phyloP scores from a whole-genome alignment of 2,113 vertebrate species.

The Tetrao urogallus region DNA sequence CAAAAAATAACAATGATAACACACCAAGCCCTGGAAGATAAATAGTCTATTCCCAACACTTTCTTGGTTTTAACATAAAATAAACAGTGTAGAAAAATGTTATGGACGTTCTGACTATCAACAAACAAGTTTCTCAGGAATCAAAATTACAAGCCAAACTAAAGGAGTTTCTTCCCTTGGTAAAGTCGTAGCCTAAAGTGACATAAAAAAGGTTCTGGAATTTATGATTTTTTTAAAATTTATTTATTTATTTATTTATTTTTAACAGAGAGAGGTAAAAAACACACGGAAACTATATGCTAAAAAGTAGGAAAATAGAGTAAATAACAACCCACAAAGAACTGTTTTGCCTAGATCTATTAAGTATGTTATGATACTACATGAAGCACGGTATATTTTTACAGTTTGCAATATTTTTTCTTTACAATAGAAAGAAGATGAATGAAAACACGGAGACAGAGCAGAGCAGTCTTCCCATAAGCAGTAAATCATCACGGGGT shows the following conservation, averaged over 20 bases:
- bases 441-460: neutral
- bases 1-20: constrained; percentile 60
- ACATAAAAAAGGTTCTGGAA: neutral
- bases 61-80: neutral
- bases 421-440: neutral
- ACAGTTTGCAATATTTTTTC: neutral
- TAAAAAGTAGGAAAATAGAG: neutral
- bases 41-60: constrained; percentile 19
- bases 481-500: neutral
- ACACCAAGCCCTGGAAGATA: constrained; percentile 50
- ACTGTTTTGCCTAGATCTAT: neutral
- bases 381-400: neutral
- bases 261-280: neutral
- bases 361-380: neutral
- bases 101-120: neutral
- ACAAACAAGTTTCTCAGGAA: neutral
- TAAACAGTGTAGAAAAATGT: neutral
- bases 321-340: neutral
- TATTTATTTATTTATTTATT: neutral
- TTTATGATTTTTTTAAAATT: neutral
- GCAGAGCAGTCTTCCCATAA: neutral
- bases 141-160: neutral
- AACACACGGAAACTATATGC: neutral
- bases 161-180: neutral
- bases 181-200: constrained; percentile 8